These are phyloP conservation scores for Lordiphosa stackelbergi DNA, from an alignment of 1,140 invertebrate genomes.

Conservation along the genomic window DNA sequence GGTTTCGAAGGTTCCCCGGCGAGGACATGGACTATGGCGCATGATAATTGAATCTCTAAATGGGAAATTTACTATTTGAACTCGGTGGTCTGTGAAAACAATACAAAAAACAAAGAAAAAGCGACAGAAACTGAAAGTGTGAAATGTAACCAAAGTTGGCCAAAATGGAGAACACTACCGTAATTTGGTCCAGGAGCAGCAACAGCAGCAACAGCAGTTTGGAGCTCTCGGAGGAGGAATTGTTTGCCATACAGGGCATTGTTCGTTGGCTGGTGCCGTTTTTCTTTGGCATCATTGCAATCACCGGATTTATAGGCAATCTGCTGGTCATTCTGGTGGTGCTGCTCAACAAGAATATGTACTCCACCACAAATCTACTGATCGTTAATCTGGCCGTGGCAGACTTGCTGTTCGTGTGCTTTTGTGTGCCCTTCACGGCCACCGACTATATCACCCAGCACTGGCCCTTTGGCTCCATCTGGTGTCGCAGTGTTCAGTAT, in stretches of 20 bases:
- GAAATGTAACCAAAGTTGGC: neutral
- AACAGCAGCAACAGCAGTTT: slow-evolving; percentile 4
- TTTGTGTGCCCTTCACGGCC: slow-evolving; percentile 96
- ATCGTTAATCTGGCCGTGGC: slow-evolving; percentile 93
- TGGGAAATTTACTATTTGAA: slow-evolving; percentile 67
- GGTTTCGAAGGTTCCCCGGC: slow-evolving; percentile 5
- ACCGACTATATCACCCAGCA: slow-evolving; percentile 86
- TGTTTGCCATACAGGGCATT: slow-evolving; percentile 27
- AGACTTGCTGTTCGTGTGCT: slow-evolving; percentile 94
- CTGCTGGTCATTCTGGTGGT: slow-evolving; percentile 90
- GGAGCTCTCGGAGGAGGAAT: slow-evolving; percentile 32
- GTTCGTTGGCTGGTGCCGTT: slow-evolving; percentile 84
- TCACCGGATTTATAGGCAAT: slow-evolving; percentile 93
- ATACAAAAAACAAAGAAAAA: neutral
- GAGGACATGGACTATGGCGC: slow-evolving; percentile 39
- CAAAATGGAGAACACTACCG: slow-evolving; percentile 12
- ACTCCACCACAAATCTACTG: slow-evolving; percentile 94
- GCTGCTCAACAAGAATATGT: slow-evolving; percentile 90
- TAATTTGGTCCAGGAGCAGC: neutral
- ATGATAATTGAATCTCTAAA: slow-evolving; percentile 65
- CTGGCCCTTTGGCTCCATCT: slow-evolving; percentile 93
- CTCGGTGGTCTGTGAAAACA: slow-evolving; percentile 52
- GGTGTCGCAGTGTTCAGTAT: slow-evolving; percentile 90
- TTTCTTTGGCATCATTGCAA: slow-evolving; percentile 91
- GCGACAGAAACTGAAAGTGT: neutral